Base-by-base conservation (phyloP, 1,140 invertebrate species). In the Centruroides sculpturatus region DNA sequence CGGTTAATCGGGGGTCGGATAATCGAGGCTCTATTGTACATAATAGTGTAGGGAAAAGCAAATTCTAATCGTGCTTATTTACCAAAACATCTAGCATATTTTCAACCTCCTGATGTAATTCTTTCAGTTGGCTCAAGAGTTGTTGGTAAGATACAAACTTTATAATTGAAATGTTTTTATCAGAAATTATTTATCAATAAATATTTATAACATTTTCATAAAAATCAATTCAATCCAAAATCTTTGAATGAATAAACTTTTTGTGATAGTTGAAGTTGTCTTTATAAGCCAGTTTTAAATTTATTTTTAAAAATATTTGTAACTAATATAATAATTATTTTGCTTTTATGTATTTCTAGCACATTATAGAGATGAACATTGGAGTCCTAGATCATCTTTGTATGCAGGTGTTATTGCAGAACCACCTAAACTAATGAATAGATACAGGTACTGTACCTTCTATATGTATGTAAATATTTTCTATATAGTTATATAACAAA, bases 371-470 rank as follows among this genome's bases (percentile, higher is more conserved):
- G 85, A 87, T 69, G 75, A 41, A 41, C 41, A 41, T 5, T 41
- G 78, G 3, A 68, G 72, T 23, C 74, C 71, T 13, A 61, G 61
- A 8, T 68, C 70, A 23, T 62, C 78, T 0, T 90, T 83, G 71
- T 94, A 92, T 75, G 86, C 89, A 8, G 91, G 91, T 10, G 82
- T 94, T 41, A 81, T 95, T 35, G 91, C 89, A 0, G 92, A 96
- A 71, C 82, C 87, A 34, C 85, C 89, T 0, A 88, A 85, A 71
- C 77, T 79, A 0, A 81, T 82, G 49, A 92, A 92, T 71, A 82
- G 79, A 63, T 85, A 81, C 69, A 81, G 85, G 83, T 78, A 66
- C 63, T 41, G 41, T 41, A 5, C 41, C 8, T 23, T 23, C 23
- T 23, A 23, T 23, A 23, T 23, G 23, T 23, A 23, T 23, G 23